Evolutionary conservation across 2,113 vertebrate species (phyloP).

Genomic region (Lophura nycthemera): DNA sequence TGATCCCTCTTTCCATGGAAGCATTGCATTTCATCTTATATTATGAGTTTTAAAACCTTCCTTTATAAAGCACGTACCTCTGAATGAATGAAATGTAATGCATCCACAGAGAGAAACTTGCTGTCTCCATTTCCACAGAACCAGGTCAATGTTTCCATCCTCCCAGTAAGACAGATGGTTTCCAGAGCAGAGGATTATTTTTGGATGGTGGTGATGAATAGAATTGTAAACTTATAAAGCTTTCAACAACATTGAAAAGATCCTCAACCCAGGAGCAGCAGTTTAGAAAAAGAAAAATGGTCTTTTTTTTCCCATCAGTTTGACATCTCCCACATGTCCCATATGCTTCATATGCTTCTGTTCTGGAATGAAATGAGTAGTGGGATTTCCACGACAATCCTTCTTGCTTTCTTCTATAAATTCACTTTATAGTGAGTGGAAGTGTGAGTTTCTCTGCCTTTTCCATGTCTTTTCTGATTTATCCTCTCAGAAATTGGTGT

Average conservation of each 20-base stretch:
- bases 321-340: not conserved
- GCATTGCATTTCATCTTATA: not conserved
- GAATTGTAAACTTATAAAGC: not conserved
- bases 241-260: not conserved
- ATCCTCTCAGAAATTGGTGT: not conserved
- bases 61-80: not conserved
- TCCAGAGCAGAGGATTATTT: not conserved
- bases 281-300: not conserved
- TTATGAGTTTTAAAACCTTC: not conserved
- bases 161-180: not conserved
- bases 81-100: rapidly evolving
- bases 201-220: not conserved
- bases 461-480: not conserved
- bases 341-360: not conserved
- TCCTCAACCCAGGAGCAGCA: not conserved
- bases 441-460: not conserved
- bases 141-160: not conserved
- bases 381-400: not conserved
- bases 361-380: not conserved
- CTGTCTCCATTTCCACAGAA: not conserved
- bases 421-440: not conserved
- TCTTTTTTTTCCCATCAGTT: not conserved
- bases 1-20: not conserved
- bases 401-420: not conserved
- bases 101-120: not conserved